These are phyloP conservation scores for Hemithea aestivaria DNA, from an alignment of 2,888 invertebrate genomes.

Conservation along the genomic window DNA sequence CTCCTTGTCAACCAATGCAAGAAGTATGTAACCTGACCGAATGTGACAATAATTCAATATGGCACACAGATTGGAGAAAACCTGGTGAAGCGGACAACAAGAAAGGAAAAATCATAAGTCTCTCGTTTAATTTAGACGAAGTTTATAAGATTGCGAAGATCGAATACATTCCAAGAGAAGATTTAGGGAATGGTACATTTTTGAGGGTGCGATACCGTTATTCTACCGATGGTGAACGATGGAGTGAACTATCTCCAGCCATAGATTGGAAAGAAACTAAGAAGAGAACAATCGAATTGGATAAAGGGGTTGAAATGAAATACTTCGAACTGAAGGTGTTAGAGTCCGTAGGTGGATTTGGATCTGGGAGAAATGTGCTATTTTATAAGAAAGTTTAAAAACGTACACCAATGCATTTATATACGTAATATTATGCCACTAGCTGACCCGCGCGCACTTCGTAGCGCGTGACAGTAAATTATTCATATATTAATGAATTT, in stretches of 20 bases:
- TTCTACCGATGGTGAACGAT: slow-evolving; percentile 43
- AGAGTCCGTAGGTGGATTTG: slow-evolving; percentile 52
- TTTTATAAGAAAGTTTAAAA: slow-evolving; percentile 34
- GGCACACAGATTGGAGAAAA: slow-evolving; percentile 49
- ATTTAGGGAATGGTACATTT: slow-evolving; percentile 60
- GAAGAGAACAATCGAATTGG: slow-evolving; percentile 42
- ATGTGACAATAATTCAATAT: slow-evolving; percentile 31
- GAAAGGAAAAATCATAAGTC: slow-evolving; percentile 34
- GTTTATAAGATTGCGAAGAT: slow-evolving; percentile 45
- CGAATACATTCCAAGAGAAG: slow-evolving; percentile 53
- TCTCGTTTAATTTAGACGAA: slow-evolving; percentile 44
- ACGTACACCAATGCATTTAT: not conserved
- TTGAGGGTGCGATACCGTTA: slow-evolving; percentile 45
- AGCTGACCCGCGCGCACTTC: too few relatives aligned
- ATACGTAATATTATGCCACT: too few relatives aligned
- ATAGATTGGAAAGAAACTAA: slow-evolving; percentile 41
- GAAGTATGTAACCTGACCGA: slow-evolving; percentile 43
- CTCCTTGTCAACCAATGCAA: slow-evolving; percentile 42
- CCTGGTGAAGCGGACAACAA: slow-evolving; percentile 31
- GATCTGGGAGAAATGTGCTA: slow-evolving; percentile 51
- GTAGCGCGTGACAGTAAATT: too few relatives aligned
- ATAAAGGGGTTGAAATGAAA: slow-evolving; percentile 36
- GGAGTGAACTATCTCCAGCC: slow-evolving; percentile 42
- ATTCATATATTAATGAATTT: too few relatives aligned
- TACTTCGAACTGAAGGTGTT: slow-evolving; percentile 47